Evolutionary conservation across 2,113 vertebrate species (phyloP), one percentile per base, ranked within the genome.

Genomic region (Cephalopholis sonnerati): DNA sequence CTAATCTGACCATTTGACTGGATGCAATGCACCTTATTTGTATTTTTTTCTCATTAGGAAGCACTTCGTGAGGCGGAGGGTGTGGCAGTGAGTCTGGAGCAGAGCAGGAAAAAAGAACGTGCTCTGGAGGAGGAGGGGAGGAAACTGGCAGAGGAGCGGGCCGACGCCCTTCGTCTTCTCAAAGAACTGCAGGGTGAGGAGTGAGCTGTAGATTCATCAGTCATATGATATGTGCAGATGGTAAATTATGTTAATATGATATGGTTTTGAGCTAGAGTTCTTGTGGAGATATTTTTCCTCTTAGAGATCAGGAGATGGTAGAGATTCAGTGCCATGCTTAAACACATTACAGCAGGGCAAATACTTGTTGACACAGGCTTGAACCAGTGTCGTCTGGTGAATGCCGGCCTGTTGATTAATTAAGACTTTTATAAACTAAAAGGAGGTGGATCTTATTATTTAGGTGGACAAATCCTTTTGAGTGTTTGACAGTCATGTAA

Each of bases 121-220:
- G 82, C 59, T 51, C 90, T 96, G 61, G 95, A 96, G 79, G 94
- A 94, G 82, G 93, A 95, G 67, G 92, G 93, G 86, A 95, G 87
- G 84, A 94, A 84, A 51, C 90, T 95, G 78, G 77, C 83, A 10
- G 92, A 95, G 62, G 94, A 96, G 62, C 88, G 79, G 74, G 91
- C 84, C 22, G 91, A 95, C 71, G 90, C 94, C 81, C 90, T 93
- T 63, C 83, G 65, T 69, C 92, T 92, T 13, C 85, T 96, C 58
- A 94, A 91, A 84, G 95, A 96, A 77, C 84, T 96, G 63, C 93
- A 95, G 71, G 95, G 95, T 96, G 83, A 93, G 89, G 57, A 74
- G 11, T 3, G 1, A 58, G 39, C 24, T 78, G 29, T 17, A 53
- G 46, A 29, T 67, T 41, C 41, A 63, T 61, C 64, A 48, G 48